These are phyloP conservation scores for Bujurquina vittata DNA, from an alignment of 2,113 vertebrate species.

Conservation along the genomic window DNA sequence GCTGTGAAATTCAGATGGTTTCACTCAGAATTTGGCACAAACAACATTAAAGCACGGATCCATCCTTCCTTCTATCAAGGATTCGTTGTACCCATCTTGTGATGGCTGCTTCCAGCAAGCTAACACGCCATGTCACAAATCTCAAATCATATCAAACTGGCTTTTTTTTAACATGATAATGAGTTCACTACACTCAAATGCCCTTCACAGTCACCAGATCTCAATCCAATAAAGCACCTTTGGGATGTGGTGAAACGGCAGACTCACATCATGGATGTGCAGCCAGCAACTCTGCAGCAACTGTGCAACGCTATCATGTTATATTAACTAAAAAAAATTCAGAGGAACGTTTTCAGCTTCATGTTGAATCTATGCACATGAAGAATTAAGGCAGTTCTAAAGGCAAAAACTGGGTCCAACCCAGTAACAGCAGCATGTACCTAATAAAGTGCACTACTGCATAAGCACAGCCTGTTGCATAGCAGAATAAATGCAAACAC, in stretches of 20 bases:
- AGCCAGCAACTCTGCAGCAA: too few relatives aligned
- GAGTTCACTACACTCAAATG: background rate
- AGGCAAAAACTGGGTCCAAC: background rate
- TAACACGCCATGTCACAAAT: background rate
- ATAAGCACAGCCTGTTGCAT: background rate
- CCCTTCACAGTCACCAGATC: too few relatives aligned
- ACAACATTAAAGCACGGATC: too few relatives aligned
- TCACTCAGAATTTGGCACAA: too few relatives aligned
- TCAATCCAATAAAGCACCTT: too few relatives aligned
- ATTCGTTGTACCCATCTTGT: background rate
- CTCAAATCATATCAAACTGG: background rate
- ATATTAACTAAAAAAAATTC: background rate
- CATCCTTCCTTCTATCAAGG: background rate
- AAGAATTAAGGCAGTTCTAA: background rate
- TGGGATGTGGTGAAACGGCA: too few relatives aligned
- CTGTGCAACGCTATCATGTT: background rate
- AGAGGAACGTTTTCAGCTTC: background rate
- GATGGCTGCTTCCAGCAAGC: background rate
- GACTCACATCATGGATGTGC: too few relatives aligned
- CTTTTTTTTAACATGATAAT: too few relatives aligned
- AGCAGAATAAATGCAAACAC: constrained; percentile 13
- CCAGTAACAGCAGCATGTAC: background rate
- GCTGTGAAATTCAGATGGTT: too few relatives aligned
- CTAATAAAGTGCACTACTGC: background rate
- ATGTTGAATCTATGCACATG: background rate